Evolutionary conservation across 2,888 invertebrate genomes (phyloP).

Genomic region (Xanthorhoe spadicearia): DNA sequence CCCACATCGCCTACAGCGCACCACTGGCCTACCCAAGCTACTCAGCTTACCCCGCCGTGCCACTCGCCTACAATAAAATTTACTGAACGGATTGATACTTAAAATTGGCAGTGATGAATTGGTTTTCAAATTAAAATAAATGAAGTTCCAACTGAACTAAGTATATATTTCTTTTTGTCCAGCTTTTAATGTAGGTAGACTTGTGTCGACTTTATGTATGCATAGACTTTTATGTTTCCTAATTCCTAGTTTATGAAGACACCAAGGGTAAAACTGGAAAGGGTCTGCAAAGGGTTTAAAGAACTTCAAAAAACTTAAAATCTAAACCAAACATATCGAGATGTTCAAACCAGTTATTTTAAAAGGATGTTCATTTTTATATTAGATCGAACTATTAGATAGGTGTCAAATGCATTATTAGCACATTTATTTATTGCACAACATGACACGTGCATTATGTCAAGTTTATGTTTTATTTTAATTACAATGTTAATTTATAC

Average conservation of each 20-base stretch:
- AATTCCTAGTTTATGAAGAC: no score
- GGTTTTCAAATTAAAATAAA: conserved; percentile 14
- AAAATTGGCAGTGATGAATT: conserved; percentile 19
- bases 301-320: no score
- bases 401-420: not conserved
- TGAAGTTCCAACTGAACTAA: not conserved
- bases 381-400: not conserved
- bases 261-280: no score
- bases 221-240: no score
- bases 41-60: conserved; percentile 46
- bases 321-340: not conserved
- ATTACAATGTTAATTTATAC: conserved; percentile 18
- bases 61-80: conserved; percentile 54
- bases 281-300: no score
- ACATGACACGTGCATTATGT: conserved; percentile 10
- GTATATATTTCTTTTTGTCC: no score
- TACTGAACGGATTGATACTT: conserved; percentile 43
- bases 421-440: conserved; percentile 2
- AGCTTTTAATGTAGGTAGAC: not conserved
- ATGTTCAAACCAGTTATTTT: not conserved
- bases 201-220: no score
- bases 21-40: conserved; percentile 37
- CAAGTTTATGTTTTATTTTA: conserved; percentile 10
- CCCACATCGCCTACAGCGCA: conserved; percentile 43
- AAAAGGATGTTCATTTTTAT: not conserved